A percentile compares a stretch with the other conserved stretches of the same genome.
phyloP scores from a whole-genome alignment of 2,113 vertebrate genomes.

The Serilophus lunatus region DNA sequence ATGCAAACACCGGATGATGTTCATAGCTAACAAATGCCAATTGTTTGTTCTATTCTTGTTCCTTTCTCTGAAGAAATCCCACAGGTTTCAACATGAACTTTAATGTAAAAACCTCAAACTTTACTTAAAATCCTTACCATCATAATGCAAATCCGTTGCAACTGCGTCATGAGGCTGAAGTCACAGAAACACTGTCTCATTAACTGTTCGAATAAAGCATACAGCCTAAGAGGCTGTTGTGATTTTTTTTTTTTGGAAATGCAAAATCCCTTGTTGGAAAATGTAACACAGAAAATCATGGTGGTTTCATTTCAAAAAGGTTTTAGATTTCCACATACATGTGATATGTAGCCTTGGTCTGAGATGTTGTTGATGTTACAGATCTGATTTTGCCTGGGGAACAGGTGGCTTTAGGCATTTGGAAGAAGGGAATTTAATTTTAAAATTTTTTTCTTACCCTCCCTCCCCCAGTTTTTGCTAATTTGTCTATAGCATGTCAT shows the following conservation, averaged over 20 bases:
- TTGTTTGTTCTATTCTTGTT: neutral
- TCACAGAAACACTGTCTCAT: neutral
- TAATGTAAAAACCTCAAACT: neutral
- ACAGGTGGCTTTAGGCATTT: neutral
- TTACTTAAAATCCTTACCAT: neutral
- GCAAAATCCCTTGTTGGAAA: neutral
- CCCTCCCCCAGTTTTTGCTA: neutral
- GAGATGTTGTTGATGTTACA: neutral
- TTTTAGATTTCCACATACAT: neutral
- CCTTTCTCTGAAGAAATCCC: neutral
- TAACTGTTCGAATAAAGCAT: neutral
- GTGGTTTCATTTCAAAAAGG: rapidly evolving
- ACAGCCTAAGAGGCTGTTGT: neutral
- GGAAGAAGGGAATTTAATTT: neutral
- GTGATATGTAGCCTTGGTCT: neutral
- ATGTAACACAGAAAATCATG: neutral
- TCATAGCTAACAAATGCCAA: neutral
- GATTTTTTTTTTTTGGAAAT: neutral
- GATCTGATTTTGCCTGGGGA: neutral
- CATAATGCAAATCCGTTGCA: neutral
- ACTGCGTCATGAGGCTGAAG: neutral
- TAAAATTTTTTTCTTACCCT: neutral
- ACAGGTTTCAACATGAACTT: neutral
- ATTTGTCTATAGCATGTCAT: neutral
- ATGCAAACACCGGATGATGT: neutral